Evolutionary conservation across 2,888 invertebrate genomes (phyloP).

Genomic region (Himalopsyche kuldschensis): DNA sequence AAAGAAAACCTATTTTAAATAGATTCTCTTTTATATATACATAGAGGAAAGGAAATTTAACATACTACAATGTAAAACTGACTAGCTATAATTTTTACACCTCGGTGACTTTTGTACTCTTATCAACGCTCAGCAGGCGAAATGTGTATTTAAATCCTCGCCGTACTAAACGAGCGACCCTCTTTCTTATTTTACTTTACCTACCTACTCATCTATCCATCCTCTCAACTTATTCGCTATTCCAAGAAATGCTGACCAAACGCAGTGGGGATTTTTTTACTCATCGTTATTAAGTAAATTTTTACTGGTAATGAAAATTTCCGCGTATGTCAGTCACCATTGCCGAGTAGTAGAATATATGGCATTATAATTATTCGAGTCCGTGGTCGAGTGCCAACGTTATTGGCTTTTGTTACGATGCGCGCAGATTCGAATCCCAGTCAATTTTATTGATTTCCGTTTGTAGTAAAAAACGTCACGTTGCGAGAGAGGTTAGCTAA

Average conservation of each 20-base stretch:
- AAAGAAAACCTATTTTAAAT: not conserved
- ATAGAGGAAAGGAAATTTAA: not conserved
- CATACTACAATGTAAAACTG: slow-evolving; percentile 18
- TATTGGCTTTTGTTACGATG: too few relatives aligned
- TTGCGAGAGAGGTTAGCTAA: too few relatives aligned
- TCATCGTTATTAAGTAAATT: not conserved
- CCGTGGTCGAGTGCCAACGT: too few relatives aligned
- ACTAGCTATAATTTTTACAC: slow-evolving; percentile 24
- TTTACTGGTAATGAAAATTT: too few relatives aligned
- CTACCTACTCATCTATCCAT: not conserved
- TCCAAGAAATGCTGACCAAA: slow-evolving; percentile 2
- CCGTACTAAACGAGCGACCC: not conserved
- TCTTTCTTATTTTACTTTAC: not conserved
- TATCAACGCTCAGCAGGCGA: slow-evolving; percentile 24
- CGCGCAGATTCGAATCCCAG: too few relatives aligned
- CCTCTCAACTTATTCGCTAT: not conserved
- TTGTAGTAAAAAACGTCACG: too few relatives aligned
- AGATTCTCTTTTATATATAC: not conserved
- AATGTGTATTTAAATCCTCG: slow-evolving; percentile 10
- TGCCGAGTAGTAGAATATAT: too few relatives aligned
- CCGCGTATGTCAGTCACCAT: too few relatives aligned
- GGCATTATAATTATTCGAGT: too few relatives aligned
- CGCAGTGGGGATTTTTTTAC: not conserved
- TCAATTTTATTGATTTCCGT: too few relatives aligned
- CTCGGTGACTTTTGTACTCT: slow-evolving; percentile 15